These are phyloP conservation scores for Alces alces DNA, from an alignment of 2,113 vertebrate species.

Conservation along the genomic window DNA sequence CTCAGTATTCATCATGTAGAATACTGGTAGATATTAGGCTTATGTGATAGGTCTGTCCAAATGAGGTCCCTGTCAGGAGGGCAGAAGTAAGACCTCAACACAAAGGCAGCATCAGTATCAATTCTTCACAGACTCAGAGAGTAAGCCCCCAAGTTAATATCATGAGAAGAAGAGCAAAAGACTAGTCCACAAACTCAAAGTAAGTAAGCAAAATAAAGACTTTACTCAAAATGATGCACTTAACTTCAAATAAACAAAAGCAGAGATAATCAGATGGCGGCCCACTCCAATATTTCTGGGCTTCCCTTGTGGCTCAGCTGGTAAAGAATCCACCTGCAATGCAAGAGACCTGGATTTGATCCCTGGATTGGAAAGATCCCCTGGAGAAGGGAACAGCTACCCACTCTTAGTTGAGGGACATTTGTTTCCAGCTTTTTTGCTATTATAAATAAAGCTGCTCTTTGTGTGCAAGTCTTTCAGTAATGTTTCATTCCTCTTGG, in stretches of 20 bases:
- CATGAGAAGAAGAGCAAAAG: not conserved
- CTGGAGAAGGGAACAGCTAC: no score
- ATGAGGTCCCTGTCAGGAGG: not conserved
- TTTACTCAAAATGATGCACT: not conserved
- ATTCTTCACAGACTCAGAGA: not conserved
- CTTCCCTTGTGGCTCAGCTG: no score
- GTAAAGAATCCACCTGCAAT: no score
- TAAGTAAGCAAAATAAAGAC: not conserved
- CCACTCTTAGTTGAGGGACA: not conserved
- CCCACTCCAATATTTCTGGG: no score
- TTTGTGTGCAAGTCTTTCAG: not conserved
- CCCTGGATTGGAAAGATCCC: no score
- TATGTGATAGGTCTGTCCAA: not conserved
- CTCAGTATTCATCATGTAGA: not conserved
- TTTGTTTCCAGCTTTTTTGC: not conserved
- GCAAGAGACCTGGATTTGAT: not conserved
- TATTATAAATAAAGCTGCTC: not conserved
- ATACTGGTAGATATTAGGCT: not conserved
- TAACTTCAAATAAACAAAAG: not conserved
- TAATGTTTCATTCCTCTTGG: not conserved
- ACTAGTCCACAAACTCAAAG: not conserved
- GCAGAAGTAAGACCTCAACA: not conserved
- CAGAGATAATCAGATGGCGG: not conserved
- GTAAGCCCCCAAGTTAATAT: no score
- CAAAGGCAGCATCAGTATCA: not conserved